These are phyloP conservation scores for Lymantria monacha DNA, from an alignment of 2,888 invertebrate species.

Conservation along the genomic window DNA sequence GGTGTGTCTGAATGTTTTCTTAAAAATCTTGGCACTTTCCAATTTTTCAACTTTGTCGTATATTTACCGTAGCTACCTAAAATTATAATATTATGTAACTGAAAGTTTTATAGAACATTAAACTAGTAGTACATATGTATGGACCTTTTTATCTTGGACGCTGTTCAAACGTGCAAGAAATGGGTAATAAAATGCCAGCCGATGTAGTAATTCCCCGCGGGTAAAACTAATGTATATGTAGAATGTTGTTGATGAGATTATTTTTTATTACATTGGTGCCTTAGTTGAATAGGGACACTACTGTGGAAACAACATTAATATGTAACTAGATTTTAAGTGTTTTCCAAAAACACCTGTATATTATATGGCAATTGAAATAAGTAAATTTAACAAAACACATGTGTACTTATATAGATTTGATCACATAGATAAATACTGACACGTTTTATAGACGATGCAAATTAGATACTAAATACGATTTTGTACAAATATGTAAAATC, in stretches of 20 bases:
- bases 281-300: no score
- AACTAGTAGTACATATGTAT: background rate
- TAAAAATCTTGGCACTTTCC: slow-evolving; percentile 87
- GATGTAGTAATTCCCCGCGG: background rate
- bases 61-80: slow-evolving; percentile 83
- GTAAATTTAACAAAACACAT: no score
- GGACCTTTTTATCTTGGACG: background rate
- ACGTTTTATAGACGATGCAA: background rate
- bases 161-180: background rate
- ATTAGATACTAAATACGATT: background rate
- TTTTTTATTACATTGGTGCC: background rate
- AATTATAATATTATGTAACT: slow-evolving; percentile 28
- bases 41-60: slow-evolving; percentile 83
- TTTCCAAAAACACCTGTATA: no score
- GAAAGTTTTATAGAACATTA: background rate
- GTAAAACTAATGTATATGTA: background rate
- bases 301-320: no score
- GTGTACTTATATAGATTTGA: no score
- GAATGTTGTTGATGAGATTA: background rate
- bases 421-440: no score
- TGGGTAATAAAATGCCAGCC: background rate
- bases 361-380: no score
- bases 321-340: no score
- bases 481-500: background rate
- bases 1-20: slow-evolving; percentile 83